phyloP scores from a whole-genome alignment of 2,113 vertebrate species.

The Anarrhichthys ocellatus region DNA sequence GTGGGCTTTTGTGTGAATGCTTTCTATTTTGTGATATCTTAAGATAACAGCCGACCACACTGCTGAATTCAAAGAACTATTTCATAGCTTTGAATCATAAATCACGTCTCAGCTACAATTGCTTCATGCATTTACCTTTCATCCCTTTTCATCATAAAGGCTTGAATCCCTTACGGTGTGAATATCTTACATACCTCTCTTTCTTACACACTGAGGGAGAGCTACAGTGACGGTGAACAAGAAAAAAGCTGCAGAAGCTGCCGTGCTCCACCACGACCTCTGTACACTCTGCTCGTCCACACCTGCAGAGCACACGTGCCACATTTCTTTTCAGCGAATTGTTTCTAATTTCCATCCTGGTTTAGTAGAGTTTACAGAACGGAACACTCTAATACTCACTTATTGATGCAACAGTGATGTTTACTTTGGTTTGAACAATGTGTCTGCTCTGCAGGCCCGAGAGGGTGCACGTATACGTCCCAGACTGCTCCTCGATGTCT shows the following conservation, averaged over 20 bases:
- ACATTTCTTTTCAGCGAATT: neutral
- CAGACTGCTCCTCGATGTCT: conserved; percentile 68
- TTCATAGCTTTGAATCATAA: neutral
- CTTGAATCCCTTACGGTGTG: neutral
- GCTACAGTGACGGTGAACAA: conserved; percentile 72
- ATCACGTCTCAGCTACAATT: neutral
- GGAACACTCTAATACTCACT: conserved; percentile 64
- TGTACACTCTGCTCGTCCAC: conserved; percentile 57
- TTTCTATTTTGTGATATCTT: neutral
- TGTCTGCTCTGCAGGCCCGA: conserved; percentile 73
- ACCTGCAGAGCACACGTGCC: conserved; percentile 59
- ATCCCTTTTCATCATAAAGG: neutral
- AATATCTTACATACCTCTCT: conserved; percentile 69
- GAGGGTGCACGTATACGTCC: conserved; percentile 78
- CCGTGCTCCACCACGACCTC: conserved; percentile 82
- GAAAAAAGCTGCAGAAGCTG: conserved; percentile 78
- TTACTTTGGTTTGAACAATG: conserved; percentile 74
- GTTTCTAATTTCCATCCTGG: neutral
- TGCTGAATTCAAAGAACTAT: neutral
- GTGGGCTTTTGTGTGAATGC: neutral
- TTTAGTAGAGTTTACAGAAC: neutral
- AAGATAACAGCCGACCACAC: neutral
- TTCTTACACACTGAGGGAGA: conserved; percentile 72
- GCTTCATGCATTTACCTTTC: neutral
- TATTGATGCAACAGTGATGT: conserved; percentile 71